These are phyloP conservation scores for Pachyrhynchus sulphureomaculatus DNA, from an alignment of 1,140 invertebrate genomes.

Conservation along the genomic window DNA sequence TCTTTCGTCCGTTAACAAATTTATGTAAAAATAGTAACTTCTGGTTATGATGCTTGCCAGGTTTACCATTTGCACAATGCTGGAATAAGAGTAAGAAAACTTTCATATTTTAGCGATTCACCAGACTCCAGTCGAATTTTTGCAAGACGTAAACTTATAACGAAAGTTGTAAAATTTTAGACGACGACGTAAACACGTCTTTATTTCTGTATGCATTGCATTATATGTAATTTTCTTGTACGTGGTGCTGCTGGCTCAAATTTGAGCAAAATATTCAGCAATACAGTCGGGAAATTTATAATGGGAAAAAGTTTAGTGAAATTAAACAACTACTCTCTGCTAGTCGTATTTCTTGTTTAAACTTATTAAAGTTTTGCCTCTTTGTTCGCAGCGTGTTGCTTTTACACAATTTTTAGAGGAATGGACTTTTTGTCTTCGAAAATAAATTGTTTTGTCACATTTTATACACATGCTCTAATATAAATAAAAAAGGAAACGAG, in stretches of 20 bases:
- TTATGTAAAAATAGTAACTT: no score
- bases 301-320: constrained; percentile 23
- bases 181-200: constrained; percentile 24
- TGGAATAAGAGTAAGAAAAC: no score
- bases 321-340: not conserved
- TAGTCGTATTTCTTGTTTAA: constrained; percentile 11
- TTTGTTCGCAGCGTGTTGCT: not conserved
- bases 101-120: constrained; percentile 4
- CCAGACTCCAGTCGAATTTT: constrained; percentile 9
- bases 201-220: constrained; percentile 23
- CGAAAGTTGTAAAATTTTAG: constrained; percentile 13
- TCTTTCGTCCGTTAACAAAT: no score
- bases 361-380: constrained; percentile 21
- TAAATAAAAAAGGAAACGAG: no score
- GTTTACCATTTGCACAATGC: no score
- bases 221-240: constrained; percentile 24
- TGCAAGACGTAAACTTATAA: constrained; percentile 14
- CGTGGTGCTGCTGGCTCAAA: constrained; percentile 17
- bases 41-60: no score
- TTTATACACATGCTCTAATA: no score
- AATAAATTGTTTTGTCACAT: no score
- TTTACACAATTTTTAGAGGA: no score
- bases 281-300: constrained; percentile 11
- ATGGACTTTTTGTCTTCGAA: no score
- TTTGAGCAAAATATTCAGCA: constrained; percentile 23